Base-by-base conservation (phyloP, 1,140 invertebrate species). In the Macrocentrus cingulum region DNA sequence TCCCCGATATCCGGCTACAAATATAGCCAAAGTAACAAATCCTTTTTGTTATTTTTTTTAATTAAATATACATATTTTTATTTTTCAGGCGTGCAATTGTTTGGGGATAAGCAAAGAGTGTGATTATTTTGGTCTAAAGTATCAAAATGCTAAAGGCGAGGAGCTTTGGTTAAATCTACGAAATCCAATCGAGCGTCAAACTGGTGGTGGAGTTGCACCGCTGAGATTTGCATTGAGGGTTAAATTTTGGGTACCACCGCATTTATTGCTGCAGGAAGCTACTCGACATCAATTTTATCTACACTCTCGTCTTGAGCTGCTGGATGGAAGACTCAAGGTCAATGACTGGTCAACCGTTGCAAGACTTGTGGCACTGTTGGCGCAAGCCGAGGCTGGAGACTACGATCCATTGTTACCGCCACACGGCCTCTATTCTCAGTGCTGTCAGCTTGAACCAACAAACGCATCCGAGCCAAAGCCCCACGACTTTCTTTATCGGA, bases 231-330 rank as follows among this genome's bases (percentile, higher is more conserved):
- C 81, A 80, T 63, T 87, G 76, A 68, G 90, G 80, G 85, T 91
- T 18, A 94, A 95, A 73, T 94, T 94, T 81, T 94, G 91, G 89
- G 91, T 95, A 34, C 90, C 91, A 1, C 92, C 92, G 8, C 91
- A 94, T 80, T 83, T 88, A 55, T 82, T 95, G 46, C 84, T 92
- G 37, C 91, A 93, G 76, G 89, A 92, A 69, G 85, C 86, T 11
- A 93, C 91, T 15, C 85, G 87, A 51, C 89, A 92, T 75, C 85
- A 91, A 68, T 94, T 94, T 74, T 95, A 91, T 69, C 82, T 92
- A 18, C 88, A 94, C 72, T 88, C 90, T 0, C 84, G 86, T 62
- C 76, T 87, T 1, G 89, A 92, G 66, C 78, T 94, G 20, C 76
- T 86, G 20, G 87, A 91, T 66, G 87, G 86, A 1, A 82, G 86